Conservation (phyloP, 2,888 invertebrate genomes). For the Lydus trimaculatus region DNA sequence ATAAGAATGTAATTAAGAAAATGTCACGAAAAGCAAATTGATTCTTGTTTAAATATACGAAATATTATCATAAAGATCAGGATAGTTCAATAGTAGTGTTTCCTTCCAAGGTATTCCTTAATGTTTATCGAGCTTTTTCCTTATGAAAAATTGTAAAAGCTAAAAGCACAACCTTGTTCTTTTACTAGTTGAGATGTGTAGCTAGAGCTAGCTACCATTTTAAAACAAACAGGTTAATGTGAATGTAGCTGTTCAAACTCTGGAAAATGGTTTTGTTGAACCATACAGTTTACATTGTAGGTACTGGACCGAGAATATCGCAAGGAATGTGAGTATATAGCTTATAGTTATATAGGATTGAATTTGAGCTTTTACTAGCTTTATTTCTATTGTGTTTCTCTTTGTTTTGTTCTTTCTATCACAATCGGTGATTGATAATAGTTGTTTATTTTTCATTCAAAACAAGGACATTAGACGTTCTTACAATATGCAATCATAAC, state of each 20-base stretch:
- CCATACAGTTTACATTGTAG: not conserved
- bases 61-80: not conserved
- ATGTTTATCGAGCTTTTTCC: too few relatives aligned
- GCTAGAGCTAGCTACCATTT: not conserved
- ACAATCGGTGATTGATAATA: not conserved
- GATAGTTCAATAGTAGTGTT: not conserved
- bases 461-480: not conserved
- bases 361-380: not conserved
- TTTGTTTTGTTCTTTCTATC: not conserved
- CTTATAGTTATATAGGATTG: not conserved
- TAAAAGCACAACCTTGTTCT: not conserved
- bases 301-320: conserved; percentile 3
- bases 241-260: not conserved
- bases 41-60: not conserved
- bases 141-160: not conserved
- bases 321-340: not conserved
- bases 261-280: conserved; percentile 1
- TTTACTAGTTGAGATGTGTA: not conserved
- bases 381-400: not conserved
- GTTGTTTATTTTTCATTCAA: not conserved
- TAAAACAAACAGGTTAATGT: conserved; percentile 2
- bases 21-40: not conserved
- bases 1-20: not conserved
- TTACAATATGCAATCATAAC: not conserved
- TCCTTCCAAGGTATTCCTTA: too few relatives aligned